Conservation (phyloP, 2,888 invertebrate genomes). For the Encarsia formosa region DNA sequence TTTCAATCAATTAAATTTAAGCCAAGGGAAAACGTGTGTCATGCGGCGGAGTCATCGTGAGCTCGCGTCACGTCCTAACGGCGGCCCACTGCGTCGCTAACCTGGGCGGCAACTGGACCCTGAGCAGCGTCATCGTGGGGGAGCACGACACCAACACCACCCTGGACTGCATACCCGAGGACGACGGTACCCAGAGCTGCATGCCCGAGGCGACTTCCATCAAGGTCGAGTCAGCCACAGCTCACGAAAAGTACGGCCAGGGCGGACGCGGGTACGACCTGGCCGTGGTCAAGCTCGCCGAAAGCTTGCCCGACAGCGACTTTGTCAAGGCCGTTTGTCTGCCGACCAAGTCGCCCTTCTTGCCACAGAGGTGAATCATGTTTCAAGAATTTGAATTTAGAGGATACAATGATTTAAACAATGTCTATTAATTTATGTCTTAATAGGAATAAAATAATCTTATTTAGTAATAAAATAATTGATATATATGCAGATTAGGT, state of each 20-base stretch:
- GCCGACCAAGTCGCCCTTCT: background rate
- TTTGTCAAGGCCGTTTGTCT: conserved; percentile 13
- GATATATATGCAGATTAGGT: too few relatives aligned
- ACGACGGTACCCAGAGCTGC: conserved; percentile 1
- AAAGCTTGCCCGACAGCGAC: background rate
- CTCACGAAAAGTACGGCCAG: conserved; percentile 4
- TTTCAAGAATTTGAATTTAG: too few relatives aligned
- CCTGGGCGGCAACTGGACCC: conserved; percentile 29
- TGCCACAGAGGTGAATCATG: conserved; percentile 3
- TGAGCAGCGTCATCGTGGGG: conserved; percentile 11
- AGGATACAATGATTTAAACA: too few relatives aligned
- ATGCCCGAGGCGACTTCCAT: background rate
- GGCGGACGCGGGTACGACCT: background rate
- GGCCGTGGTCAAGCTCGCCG: conserved; percentile 1
- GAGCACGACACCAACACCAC: conserved; percentile 13
- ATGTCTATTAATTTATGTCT: too few relatives aligned
- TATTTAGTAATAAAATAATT: too few relatives aligned
- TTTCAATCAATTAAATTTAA: background rate
- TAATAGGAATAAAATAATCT: too few relatives aligned
- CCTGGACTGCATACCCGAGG: conserved; percentile 12
- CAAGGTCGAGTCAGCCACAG: background rate
- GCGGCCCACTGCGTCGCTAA: conserved; percentile 19
- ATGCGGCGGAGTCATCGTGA: conserved; percentile 18
- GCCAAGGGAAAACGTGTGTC: conserved; percentile 1
- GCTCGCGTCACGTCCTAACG: conserved; percentile 15